phyloP scores from a whole-genome alignment of 1,140 invertebrate species.

The Brachystomella parvula region DNA sequence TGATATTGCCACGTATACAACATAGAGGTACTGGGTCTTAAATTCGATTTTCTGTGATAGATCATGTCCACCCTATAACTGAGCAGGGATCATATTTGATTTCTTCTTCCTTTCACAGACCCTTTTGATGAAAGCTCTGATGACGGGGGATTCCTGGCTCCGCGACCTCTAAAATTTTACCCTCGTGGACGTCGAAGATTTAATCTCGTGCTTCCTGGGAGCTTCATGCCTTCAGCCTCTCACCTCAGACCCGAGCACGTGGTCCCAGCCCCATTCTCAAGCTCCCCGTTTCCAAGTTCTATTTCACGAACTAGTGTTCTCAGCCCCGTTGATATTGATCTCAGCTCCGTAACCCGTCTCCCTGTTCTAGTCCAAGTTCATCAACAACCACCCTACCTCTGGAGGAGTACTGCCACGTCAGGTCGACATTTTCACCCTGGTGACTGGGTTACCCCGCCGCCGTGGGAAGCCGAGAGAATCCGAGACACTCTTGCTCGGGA shows the following conservation, averaged over 20 bases:
- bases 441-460: conserved; percentile 26
- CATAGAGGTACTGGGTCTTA: conserved; percentile 24
- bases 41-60: not conserved
- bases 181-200: conserved; percentile 35
- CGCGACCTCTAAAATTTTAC: conserved; percentile 34
- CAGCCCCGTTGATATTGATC: conserved; percentile 34
- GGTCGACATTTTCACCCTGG: conserved; percentile 38
- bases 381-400: conserved; percentile 37
- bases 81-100: too few relatives aligned
- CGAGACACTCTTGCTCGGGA: conserved; percentile 36
- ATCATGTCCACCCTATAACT: not conserved
- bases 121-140: conserved; percentile 37
- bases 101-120: conserved; percentile 20
- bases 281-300: conserved; percentile 32
- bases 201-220: conserved; percentile 37
- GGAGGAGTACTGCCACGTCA: conserved; percentile 37
- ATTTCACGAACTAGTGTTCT: conserved; percentile 31
- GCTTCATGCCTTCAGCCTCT: conserved; percentile 35
- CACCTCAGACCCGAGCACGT: conserved; percentile 25
- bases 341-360: conserved; percentile 32
- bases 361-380: conserved; percentile 40
- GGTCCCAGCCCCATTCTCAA: conserved; percentile 34
- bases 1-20: conserved; percentile 35
- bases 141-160: conserved; percentile 37
- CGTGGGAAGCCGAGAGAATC: conserved; percentile 37